Conservation (phyloP, 2,797 vertebrate species). For the Sebastes cheni region DNA sequence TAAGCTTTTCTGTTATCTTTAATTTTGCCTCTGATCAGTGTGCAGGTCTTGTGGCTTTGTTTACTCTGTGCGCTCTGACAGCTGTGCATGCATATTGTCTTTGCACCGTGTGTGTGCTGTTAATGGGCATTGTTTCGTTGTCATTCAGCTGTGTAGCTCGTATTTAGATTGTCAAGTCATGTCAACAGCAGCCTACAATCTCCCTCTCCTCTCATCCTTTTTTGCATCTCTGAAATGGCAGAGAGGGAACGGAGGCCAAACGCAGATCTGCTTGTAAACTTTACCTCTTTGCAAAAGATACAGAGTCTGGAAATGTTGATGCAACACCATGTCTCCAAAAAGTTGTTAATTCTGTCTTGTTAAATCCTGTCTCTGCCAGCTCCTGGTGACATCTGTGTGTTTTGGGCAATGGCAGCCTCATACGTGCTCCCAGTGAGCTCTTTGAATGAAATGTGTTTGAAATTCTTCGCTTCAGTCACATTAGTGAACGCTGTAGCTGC, state of each 20-base stretch:
- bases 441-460: constrained; percentile 41
- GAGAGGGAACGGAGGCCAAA: background rate
- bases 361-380: constrained; percentile 8
- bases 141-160: constrained; percentile 29
- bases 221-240: background rate
- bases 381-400: background rate
- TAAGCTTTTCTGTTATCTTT: constrained; percentile 39
- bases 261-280: background rate
- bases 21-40: constrained; percentile 46
- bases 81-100: constrained; percentile 27
- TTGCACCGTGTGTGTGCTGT: background rate
- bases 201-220: background rate
- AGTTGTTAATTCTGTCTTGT: constrained; percentile 28
- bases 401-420: constrained; percentile 3
- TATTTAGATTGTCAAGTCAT: constrained; percentile 44
- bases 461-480: constrained; percentile 38
- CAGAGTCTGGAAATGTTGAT: constrained; percentile 15
- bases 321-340: background rate
- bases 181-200: constrained; percentile 13
- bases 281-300: background rate
- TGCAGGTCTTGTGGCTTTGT: constrained; percentile 33
- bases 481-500: constrained; percentile 22
- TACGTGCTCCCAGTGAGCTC: background rate
- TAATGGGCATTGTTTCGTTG: constrained; percentile 30
- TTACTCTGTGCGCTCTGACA: constrained; percentile 1